Evolutionary conservation across 2,797 vertebrate genomes (phyloP).

Genomic region (Hydrophis major): DNA sequence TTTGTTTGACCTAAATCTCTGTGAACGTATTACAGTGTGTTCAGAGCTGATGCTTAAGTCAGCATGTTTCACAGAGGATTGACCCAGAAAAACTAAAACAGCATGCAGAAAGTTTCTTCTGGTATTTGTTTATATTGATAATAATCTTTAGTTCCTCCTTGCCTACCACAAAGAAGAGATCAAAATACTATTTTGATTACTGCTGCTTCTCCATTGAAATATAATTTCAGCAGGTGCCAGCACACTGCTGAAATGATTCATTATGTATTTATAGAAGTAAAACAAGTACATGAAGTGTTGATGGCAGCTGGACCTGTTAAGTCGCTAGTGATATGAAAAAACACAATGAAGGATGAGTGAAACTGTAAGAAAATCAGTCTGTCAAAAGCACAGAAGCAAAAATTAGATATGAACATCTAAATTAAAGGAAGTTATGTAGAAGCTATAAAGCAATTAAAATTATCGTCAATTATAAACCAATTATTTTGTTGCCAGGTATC

Average conservation of each 20-base stretch:
- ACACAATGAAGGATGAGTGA: background rate
- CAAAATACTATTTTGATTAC: background rate
- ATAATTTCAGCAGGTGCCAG: background rate
- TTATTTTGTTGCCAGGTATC: background rate
- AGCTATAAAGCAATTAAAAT: background rate
- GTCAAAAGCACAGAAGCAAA: background rate
- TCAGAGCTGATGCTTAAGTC: background rate
- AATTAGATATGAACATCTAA: background rate
- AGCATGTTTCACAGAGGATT: background rate
- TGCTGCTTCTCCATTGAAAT: background rate
- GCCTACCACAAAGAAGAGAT: background rate
- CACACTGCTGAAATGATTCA: background rate
- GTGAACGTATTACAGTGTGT: background rate
- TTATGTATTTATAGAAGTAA: background rate
- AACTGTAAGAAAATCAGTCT: background rate
- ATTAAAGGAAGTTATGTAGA: background rate
- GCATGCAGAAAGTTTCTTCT: background rate
- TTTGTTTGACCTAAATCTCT: background rate
- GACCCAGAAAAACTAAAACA: background rate
- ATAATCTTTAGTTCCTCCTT: background rate
- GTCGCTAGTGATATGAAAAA: background rate
- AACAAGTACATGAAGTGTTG: background rate
- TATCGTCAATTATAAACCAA: background rate
- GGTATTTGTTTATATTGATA: background rate
- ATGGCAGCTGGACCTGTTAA: background rate